Conservation (phyloP, 1,140 invertebrate genomes). For the Leptopilina clavipes region DNA sequence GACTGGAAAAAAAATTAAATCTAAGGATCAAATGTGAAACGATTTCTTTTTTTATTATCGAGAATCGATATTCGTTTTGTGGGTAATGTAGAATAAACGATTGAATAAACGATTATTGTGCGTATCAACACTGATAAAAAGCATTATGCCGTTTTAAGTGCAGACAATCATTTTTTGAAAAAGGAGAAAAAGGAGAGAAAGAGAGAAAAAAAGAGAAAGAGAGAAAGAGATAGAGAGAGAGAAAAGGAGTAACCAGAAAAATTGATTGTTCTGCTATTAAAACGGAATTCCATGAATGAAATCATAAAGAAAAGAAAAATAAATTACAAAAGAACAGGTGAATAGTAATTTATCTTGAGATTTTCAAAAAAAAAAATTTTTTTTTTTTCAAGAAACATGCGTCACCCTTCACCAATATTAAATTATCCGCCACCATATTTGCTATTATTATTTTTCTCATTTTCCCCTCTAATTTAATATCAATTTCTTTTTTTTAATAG, state of each 20-base stretch:
- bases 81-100: conserved; percentile 53
- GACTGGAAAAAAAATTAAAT: no score
- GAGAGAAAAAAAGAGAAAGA: not conserved
- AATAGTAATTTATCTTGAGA: conserved; percentile 2
- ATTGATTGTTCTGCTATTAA: conserved; percentile 56
- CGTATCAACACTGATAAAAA: conserved; percentile 73
- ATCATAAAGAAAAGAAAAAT: conserved; percentile 46
- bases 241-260: not conserved
- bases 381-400: conserved; percentile 53
- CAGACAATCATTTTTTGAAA: conserved; percentile 48
- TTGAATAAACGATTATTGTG: conserved; percentile 53
- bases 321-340: conserved; percentile 34
- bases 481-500: no score
- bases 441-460: conserved; percentile 30
- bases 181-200: not conserved
- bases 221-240: not conserved
- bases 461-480: not conserved
- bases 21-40: no score
- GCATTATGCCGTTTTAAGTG: conserved; percentile 68
- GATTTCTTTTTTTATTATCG: no score
- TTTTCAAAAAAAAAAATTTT: not conserved
- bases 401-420: conserved; percentile 62
- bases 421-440: conserved; percentile 62
- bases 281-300: conserved; percentile 61
- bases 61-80: conserved; percentile 1